These are phyloP conservation scores for Alcis repandata DNA, from an alignment of 2,888 invertebrate genomes.

Conservation along the genomic window DNA sequence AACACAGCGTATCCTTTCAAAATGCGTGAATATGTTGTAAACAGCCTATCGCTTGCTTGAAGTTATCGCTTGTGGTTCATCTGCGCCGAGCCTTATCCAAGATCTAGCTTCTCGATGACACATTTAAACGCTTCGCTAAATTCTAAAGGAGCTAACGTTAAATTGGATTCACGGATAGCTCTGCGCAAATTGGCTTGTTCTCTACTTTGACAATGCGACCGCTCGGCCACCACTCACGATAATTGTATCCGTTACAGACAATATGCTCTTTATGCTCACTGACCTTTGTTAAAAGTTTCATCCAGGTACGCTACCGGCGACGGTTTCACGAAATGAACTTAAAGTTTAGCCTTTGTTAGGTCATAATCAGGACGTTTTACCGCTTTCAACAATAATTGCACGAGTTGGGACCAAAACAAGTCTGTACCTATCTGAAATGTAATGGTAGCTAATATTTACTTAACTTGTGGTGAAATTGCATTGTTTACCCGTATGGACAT, in stretches of 20 bases:
- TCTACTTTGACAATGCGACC: constrained; percentile 57
- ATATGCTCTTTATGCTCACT: constrained; percentile 54
- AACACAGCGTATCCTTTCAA: too few species aligned
- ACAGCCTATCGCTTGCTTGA: too few species aligned
- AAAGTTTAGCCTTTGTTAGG: constrained; percentile 39
- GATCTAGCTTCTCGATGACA: constrained; percentile 7
- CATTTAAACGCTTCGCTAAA: constrained; percentile 42
- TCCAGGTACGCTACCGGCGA: constrained; percentile 37
- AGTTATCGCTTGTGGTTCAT: too few species aligned
- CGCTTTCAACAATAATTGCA: constrained; percentile 35
- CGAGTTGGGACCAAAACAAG: constrained; percentile 30
- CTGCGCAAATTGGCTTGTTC: constrained; percentile 61
- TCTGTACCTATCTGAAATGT: background rate
- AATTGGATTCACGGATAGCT: constrained; percentile 61
- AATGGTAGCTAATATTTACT: too few species aligned
- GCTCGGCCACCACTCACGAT: constrained; percentile 59
- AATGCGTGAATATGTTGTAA: too few species aligned
- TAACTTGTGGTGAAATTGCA: too few species aligned
- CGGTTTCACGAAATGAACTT: constrained; percentile 38
- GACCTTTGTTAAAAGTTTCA: constrained; percentile 55
- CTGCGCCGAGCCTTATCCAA: background rate
- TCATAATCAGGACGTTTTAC: constrained; percentile 42
- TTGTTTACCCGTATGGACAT: too few species aligned
- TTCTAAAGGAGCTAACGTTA: constrained; percentile 49
- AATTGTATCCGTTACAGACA: constrained; percentile 74